These are phyloP conservation scores for Phengaris alcon DNA, from an alignment of 2,888 invertebrate species.

Conservation along the genomic window DNA sequence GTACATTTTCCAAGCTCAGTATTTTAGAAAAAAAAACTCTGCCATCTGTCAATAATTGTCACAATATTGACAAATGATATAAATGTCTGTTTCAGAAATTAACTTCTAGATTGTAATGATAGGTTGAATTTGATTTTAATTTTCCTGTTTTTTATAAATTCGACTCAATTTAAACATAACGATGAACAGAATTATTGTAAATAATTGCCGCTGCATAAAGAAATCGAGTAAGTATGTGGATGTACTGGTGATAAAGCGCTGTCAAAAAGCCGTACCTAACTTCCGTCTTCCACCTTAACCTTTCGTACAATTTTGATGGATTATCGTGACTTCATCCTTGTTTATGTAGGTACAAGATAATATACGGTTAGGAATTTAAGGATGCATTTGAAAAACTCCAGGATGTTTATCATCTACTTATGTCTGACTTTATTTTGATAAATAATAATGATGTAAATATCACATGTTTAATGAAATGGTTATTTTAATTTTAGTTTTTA, in stretches of 20 bases:
- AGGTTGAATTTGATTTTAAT: constrained; percentile 74
- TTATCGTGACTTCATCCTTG: constrained; percentile 47
- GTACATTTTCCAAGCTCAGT: too few species aligned
- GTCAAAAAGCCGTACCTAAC: background rate
- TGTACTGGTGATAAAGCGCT: background rate
- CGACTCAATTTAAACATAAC: constrained; percentile 45
- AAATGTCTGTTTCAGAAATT: constrained; percentile 1
- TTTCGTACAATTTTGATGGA: constrained; percentile 53
- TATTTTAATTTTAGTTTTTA: constrained; percentile 13
- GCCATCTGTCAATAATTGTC: background rate
- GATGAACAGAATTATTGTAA: constrained; percentile 69
- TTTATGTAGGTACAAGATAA: constrained; percentile 28
- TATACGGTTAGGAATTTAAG: background rate
- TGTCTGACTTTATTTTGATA: background rate
- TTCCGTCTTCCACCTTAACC: constrained; percentile 53
- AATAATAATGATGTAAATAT: constrained; percentile 17
- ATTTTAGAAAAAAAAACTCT: background rate
- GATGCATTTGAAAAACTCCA: background rate
- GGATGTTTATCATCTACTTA: background rate
- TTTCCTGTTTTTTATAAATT: constrained; percentile 51
- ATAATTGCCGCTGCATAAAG: constrained; percentile 63
- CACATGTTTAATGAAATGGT: constrained; percentile 17
- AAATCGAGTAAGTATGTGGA: constrained; percentile 61
- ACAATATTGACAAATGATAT: background rate
- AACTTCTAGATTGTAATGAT: constrained; percentile 62